These are phyloP conservation scores for Lathamus discolor DNA, from an alignment of 2,113 vertebrate genomes.

Conservation along the genomic window DNA sequence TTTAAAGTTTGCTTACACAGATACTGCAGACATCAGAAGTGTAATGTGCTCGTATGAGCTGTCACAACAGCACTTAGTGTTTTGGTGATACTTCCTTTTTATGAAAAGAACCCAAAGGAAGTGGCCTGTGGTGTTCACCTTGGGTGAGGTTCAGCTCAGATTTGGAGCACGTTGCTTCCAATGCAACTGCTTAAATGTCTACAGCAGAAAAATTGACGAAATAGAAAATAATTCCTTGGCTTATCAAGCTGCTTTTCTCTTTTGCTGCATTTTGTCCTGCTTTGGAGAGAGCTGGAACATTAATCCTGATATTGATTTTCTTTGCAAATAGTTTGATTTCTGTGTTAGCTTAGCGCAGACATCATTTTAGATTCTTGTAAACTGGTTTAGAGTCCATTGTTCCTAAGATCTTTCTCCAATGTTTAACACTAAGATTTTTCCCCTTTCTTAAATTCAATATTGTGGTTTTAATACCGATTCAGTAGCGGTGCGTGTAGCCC, in stretches of 20 bases:
- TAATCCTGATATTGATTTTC: neutral
- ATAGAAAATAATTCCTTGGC: neutral
- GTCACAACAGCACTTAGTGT: neutral
- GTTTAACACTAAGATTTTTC: neutral
- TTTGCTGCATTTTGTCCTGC: neutral
- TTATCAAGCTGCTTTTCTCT: neutral
- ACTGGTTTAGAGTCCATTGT: neutral
- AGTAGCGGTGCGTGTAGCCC: neutral
- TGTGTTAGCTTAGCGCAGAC: neutral
- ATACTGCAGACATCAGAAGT: neutral
- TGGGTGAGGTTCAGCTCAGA: neutral
- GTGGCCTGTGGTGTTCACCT: neutral
- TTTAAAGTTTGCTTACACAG: conserved; percentile 8
- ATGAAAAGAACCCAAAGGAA: neutral
- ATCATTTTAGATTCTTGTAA: neutral
- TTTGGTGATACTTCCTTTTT: neutral
- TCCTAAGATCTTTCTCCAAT: neutral
- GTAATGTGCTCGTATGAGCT: rapidly evolving
- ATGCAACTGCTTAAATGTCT: neutral
- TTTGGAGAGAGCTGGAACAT: neutral
- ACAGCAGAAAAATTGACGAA: neutral
- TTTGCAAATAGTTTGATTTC: neutral
- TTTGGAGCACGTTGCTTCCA: neutral
- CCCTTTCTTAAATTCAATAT: neutral
- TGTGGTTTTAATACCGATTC: neutral